phyloP scores from a whole-genome alignment of 1,140 invertebrate genomes.

The Rhagoletis pomonella region DNA sequence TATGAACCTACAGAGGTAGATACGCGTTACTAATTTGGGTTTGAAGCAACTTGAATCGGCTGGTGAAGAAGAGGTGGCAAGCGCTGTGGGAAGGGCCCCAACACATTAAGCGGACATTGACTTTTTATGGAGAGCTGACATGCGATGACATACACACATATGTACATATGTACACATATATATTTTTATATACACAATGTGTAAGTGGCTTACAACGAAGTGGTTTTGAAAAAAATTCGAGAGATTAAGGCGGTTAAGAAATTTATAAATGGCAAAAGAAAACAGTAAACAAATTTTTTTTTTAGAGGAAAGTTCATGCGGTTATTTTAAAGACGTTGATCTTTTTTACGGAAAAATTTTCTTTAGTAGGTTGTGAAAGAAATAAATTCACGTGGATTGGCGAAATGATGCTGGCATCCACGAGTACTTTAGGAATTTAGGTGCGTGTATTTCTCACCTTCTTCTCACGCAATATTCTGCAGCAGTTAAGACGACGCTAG shows the following conservation, averaged over 20 bases:
- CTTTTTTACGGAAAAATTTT: too few relatives aligned
- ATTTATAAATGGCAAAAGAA: background rate
- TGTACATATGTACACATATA: background rate
- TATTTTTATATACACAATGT: too few relatives aligned
- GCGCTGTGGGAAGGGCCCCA: background rate
- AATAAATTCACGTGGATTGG: too few relatives aligned
- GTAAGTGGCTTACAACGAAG: background rate
- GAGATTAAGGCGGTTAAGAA: background rate
- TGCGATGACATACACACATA: background rate
- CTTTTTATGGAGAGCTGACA: background rate
- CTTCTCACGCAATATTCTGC: too few relatives aligned
- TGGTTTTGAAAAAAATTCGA: background rate
- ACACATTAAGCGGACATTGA: conserved; percentile 37
- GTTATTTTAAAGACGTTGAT: too few relatives aligned
- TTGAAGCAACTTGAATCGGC: background rate
- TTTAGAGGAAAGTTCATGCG: background rate
- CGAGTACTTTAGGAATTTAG: too few relatives aligned
- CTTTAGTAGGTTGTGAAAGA: too few relatives aligned
- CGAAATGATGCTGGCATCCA: too few relatives aligned
- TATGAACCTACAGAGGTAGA: background rate
- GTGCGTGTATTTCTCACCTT: too few relatives aligned
- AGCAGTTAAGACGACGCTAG: too few relatives aligned
- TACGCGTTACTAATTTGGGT: conserved; percentile 12
- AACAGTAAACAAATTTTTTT: background rate
- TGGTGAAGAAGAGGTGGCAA: background rate